These are phyloP conservation scores for Mormyrops attenuatus DNA, from an alignment of 2,797 vertebrate species.

Conservation along the genomic window DNA sequence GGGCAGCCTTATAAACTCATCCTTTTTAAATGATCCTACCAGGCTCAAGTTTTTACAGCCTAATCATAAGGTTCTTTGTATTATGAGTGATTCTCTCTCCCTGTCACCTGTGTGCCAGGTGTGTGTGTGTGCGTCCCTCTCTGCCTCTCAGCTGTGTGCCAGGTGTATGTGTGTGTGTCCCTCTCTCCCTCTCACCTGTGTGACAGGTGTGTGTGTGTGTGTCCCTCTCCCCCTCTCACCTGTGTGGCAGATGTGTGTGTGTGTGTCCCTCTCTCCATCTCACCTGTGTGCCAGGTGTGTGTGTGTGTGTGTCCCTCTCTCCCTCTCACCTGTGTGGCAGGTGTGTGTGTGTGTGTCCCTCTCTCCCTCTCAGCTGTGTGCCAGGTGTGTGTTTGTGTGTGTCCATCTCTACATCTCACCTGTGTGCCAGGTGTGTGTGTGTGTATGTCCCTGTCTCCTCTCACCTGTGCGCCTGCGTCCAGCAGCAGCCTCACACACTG, in stretches of 20 bases:
- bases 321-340: neutral
- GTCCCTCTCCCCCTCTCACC: conserved; percentile 39
- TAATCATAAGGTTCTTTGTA: neutral
- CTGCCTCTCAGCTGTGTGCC: neutral
- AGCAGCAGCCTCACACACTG: conserved; percentile 79
- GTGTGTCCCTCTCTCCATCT: neutral
- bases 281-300: conserved; percentile 62
- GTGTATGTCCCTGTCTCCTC: neutral
- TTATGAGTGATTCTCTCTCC: neutral
- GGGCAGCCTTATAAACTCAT: neutral
- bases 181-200: no score
- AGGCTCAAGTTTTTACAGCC: neutral
- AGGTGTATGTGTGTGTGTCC: neutral
- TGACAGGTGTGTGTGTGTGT: no score
- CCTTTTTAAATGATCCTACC: neutral
- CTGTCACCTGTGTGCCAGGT: neutral
- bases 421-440: no score
- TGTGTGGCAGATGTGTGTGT: conserved; percentile 35
- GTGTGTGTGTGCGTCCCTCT: neutral
- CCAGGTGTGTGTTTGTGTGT: neutral
- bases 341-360: neutral
- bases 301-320: neutral
- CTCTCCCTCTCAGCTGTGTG: neutral
- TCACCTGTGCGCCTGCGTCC: conserved; percentile 73
- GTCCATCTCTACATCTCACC: no score